These are phyloP conservation scores for Limnephilus auricula DNA, from an alignment of 2,888 invertebrate genomes.

Conservation along the genomic window DNA sequence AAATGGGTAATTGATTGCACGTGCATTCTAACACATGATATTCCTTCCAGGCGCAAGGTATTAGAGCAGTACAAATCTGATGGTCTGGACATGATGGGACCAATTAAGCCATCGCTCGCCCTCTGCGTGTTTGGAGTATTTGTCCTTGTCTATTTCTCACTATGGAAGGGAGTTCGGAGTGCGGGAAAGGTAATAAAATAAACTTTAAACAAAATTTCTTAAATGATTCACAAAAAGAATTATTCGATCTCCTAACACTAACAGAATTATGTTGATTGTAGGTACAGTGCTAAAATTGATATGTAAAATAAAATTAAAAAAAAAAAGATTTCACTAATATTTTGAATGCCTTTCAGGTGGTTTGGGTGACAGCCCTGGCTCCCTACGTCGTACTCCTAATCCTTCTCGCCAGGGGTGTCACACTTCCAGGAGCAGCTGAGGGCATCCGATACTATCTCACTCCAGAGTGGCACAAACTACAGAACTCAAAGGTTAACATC, in stretches of 20 bases:
- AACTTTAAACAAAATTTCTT: too few species aligned
- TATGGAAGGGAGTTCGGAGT: constrained; percentile 96
- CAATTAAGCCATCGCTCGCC: constrained; percentile 92
- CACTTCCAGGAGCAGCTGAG: constrained; percentile 89
- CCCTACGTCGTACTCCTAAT: constrained; percentile 95
- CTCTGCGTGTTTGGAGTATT: constrained; percentile 94
- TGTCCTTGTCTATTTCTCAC: constrained; percentile 94
- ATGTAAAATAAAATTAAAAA: neutral
- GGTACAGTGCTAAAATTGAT: neutral
- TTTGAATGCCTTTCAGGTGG: constrained; percentile 80
- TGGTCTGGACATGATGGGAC: constrained; percentile 92
- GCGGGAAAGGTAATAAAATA: constrained; percentile 88
- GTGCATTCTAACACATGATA: neutral
- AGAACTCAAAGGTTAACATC: constrained; percentile 82
- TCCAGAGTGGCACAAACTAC: constrained; percentile 91
- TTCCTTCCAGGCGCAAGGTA: constrained; percentile 86
- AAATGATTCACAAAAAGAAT: constrained; percentile 53
- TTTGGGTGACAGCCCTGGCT: constrained; percentile 96
- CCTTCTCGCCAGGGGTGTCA: constrained; percentile 88
- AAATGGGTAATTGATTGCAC: neutral
- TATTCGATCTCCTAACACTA: neutral
- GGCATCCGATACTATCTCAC: constrained; percentile 93
- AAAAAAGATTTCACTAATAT: neutral
- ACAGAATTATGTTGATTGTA: neutral
- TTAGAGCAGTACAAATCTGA: constrained; percentile 89